phyloP scores from a whole-genome alignment of 2,113 vertebrate species.

The Cyrtonyx montezumae region DNA sequence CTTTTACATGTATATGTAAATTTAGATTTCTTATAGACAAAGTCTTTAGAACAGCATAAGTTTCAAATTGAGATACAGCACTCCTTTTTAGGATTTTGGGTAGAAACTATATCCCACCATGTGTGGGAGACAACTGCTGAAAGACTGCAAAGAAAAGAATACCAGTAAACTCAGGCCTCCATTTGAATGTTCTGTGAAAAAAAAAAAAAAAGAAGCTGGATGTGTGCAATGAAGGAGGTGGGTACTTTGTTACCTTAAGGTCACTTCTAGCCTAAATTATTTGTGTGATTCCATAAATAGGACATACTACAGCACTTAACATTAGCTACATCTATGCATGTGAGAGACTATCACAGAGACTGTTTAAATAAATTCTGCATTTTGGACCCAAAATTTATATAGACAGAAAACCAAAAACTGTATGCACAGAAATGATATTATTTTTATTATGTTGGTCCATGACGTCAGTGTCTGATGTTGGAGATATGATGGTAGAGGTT shows the following conservation, averaged over 20 bases:
- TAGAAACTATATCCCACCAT: neutral
- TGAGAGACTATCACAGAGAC: neutral
- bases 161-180: neutral
- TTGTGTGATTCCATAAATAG: neutral
- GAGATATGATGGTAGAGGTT: no score
- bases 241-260: neutral
- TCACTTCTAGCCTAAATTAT: neutral
- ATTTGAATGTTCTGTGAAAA: neutral
- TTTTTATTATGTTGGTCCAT: no score
- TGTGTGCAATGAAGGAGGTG: neutral
- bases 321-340: neutral
- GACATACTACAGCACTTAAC: neutral
- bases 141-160: neutral
- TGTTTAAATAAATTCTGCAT: neutral
- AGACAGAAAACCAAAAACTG: neutral
- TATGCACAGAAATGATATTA: neutral
- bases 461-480: no score
- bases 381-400: neutral
- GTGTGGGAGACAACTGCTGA: neutral
- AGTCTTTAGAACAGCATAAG: neutral
- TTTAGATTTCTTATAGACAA: constrained; percentile 22
- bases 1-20: neutral
- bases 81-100: neutral
- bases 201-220: neutral
- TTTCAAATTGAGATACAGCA: constrained; percentile 21